Conservation (phyloP, 2,113 vertebrate genomes). For the Sebastes fasciatus region DNA sequence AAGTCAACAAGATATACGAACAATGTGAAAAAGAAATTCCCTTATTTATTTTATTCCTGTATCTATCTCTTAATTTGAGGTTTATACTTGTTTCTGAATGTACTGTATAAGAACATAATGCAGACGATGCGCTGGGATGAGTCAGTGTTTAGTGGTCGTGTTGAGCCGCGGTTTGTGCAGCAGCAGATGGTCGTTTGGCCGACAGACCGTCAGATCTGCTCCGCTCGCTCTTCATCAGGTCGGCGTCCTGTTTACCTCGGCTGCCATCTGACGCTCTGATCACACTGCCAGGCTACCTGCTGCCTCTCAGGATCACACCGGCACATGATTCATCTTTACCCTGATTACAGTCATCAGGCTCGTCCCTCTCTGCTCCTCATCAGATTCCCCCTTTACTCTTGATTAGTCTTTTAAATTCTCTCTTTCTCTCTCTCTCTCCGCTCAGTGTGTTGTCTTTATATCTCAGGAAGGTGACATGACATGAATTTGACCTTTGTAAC, state of each 20-base stretch:
- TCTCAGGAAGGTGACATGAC: too few relatives aligned
- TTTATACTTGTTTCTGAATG: too few relatives aligned
- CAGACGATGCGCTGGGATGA: background rate
- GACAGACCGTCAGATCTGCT: conserved; percentile 1
- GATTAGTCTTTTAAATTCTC: too few relatives aligned
- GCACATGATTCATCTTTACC: background rate
- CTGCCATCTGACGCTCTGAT: conserved; percentile 47
- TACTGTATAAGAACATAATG: background rate
- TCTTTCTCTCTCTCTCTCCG: too few relatives aligned
- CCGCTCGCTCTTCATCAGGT: conserved; percentile 17
- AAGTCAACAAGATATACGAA: too few relatives aligned
- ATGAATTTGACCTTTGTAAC: background rate
- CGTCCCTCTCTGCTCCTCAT: background rate
- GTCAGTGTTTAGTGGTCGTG: too few relatives aligned
- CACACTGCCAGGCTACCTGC: conserved; percentile 38
- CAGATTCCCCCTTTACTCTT: background rate
- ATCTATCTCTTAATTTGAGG: background rate
- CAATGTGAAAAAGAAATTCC: too few relatives aligned
- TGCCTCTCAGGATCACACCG: background rate
- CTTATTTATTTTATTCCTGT: background rate
- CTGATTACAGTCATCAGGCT: too few relatives aligned
- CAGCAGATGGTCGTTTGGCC: conserved; percentile 40
- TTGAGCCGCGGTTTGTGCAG: background rate
- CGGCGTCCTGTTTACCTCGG: conserved; percentile 45
- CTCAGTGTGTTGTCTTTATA: too few relatives aligned